Evolutionary conservation across 2,797 vertebrate species (phyloP).

Genomic region (Phoebastria nigripes): DNA sequence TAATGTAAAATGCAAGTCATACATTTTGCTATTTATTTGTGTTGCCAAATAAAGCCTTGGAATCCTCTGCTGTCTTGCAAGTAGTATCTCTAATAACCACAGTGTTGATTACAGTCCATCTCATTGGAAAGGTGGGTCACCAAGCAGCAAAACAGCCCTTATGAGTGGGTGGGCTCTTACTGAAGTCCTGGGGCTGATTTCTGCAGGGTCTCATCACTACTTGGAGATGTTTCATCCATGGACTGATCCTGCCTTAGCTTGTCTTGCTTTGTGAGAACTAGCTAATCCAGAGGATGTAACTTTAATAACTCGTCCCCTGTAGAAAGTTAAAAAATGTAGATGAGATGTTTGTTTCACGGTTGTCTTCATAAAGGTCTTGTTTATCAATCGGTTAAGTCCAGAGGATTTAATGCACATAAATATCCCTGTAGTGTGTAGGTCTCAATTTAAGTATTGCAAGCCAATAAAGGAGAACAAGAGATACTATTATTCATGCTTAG

Average conservation of each 20-base stretch:
- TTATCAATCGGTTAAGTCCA: background rate
- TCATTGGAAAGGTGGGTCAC: background rate
- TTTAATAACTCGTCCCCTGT: background rate
- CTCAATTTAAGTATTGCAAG: background rate
- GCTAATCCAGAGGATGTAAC: background rate
- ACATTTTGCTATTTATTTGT: background rate
- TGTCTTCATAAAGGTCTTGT: background rate
- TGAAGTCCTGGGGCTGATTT: background rate
- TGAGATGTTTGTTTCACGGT: background rate
- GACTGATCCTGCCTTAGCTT: background rate
- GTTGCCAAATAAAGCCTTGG: background rate
- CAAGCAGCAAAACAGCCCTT: background rate
- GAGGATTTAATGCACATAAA: background rate
- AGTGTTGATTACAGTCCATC: background rate
- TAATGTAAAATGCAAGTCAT: background rate
- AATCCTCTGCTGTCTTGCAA: background rate
- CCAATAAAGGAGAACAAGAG: background rate
- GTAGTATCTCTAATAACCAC: background rate
- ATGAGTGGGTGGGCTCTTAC: background rate
- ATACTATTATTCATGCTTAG: background rate
- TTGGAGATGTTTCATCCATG: background rate
- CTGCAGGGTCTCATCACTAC: background rate
- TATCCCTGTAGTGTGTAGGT: background rate
- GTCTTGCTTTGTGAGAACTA: background rate
- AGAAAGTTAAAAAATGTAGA: background rate